These are phyloP conservation scores for Cynopterus sphinx DNA, from an alignment of 2,797 vertebrate genomes.

Conservation along the genomic window DNA sequence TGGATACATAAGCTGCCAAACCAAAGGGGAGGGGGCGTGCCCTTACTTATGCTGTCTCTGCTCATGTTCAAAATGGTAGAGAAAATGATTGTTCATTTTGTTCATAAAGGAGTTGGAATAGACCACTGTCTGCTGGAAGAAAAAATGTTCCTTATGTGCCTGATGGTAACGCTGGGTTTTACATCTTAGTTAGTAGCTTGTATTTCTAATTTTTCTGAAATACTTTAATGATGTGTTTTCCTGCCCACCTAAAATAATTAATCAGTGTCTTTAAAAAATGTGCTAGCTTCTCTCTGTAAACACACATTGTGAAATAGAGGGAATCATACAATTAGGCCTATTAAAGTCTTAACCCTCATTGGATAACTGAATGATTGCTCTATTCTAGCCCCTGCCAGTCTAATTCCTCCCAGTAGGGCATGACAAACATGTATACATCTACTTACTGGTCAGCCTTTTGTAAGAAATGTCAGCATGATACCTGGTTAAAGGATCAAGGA, in stretches of 20 bases:
- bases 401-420: not conserved
- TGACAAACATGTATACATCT: fast-evolving
- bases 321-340: not conserved
- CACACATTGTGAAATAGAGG: not conserved
- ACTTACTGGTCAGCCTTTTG: not conserved
- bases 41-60: not conserved
- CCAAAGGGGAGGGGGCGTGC: not conserved
- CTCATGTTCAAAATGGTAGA: not conserved
- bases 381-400: not conserved
- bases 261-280: not conserved
- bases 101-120: not conserved
- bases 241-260: not conserved
- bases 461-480: not conserved
- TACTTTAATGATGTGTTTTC: conserved; percentile 24
- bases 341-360: not conserved
- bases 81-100: not conserved
- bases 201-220: conserved; percentile 30
- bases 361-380: not conserved
- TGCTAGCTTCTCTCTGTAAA: not conserved
- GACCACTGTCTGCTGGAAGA: not conserved
- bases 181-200: not conserved
- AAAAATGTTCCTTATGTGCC: not conserved
- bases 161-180: not conserved
- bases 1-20: not conserved
- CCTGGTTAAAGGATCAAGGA: not conserved